Conservation (phyloP, 2,797 vertebrate genomes). For the Muscicapa comitata region DNA sequence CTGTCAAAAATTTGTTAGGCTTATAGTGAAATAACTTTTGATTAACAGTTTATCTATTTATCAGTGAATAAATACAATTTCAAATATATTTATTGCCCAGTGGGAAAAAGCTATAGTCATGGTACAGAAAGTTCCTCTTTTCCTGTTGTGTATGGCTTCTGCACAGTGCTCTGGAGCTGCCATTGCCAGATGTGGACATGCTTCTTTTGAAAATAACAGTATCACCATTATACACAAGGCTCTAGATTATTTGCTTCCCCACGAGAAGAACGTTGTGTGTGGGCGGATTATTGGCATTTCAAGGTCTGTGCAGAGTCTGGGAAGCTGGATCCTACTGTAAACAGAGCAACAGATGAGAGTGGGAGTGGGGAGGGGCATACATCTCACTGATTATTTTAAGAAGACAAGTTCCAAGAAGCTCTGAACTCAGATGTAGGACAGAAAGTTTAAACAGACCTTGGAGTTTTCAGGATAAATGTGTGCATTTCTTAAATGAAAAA, state of each 20-base stretch:
- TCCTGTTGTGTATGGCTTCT: slow-evolving; percentile 40
- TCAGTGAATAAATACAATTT: slow-evolving; percentile 54
- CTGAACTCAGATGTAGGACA: slow-evolving; percentile 12
- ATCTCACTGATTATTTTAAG: slow-evolving; percentile 68
- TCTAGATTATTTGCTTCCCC: slow-evolving; percentile 68
- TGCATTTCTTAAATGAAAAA: neutral
- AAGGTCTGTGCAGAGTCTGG: slow-evolving; percentile 62
- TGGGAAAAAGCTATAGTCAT: neutral
- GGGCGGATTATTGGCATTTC: slow-evolving; percentile 73
- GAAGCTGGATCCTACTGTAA: slow-evolving; percentile 71
- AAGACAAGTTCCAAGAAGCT: slow-evolving; percentile 64
- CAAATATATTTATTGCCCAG: slow-evolving; percentile 40
- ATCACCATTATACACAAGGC: slow-evolving; percentile 59
- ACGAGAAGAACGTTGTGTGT: slow-evolving; percentile 62
- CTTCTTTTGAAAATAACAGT: slow-evolving; percentile 77
- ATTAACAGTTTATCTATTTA: slow-evolving; percentile 54
- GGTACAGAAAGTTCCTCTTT: slow-evolving; percentile 41
- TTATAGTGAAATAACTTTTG: neutral
- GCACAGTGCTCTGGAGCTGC: slow-evolving; percentile 27
- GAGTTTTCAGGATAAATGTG: neutral
- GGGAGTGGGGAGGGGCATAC: neutral
- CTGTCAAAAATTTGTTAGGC: neutral
- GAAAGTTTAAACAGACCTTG: slow-evolving; percentile 9
- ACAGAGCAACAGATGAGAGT: slow-evolving; percentile 59
- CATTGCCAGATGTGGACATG: slow-evolving; percentile 75